Base-by-base conservation (phyloP, 30 jellyfish, hydroid and myxozoan species). In the Chrysaora quinquecirrha region DNA sequence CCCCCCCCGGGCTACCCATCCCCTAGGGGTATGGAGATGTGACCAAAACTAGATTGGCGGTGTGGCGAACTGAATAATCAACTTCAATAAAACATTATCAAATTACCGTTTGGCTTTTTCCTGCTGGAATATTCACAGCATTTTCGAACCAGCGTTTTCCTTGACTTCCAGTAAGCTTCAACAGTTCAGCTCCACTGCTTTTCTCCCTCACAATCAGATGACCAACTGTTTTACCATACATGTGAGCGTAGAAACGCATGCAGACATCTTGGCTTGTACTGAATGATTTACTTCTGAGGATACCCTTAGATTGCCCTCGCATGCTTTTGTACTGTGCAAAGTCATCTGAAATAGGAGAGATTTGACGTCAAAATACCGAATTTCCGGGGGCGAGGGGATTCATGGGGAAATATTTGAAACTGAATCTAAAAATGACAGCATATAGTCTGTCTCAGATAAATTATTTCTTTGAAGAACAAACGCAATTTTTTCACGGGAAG, bases 211-310 rank as follows among this genome's bases (percentile, higher is more conserved):
- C 29, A 10, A 4, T 52, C 24, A 52, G 25, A 16, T 52, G 68
- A 10, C 68, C 12, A 20, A 52, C 19, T 12, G 27, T 19, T 10
- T 16, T 20, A 3, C 68, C 68, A 20, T 3, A 52, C 68, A 52
- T 52, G 68, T 52, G 68, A 52, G 68, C 68, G 29, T 52, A 52
- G 68, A 52, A 52, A 25, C 29, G 68, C 29, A 52, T 52, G 68
- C 68, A 52, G 29, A 52, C 29, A 3, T 16, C 24, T 52, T 52
- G 68, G 68, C 29, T 10, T 16, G 68, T 10, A 3, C 4, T 4
- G 3, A 52, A 10, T 7, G 24, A 10, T 52, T 12, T 12, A 20
- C 68, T 52, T 4, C 4, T 3, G 27, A 52, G 68, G 9, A 25
- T 3, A 2, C 68, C 68, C 3, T 16, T 52, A 4, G 68, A 52